Percentiles rank a stretch among this genome's conserved stretches.
phyloP scores from a whole-genome alignment of 2,888 invertebrate genomes.

The Muscina levida region DNA sequence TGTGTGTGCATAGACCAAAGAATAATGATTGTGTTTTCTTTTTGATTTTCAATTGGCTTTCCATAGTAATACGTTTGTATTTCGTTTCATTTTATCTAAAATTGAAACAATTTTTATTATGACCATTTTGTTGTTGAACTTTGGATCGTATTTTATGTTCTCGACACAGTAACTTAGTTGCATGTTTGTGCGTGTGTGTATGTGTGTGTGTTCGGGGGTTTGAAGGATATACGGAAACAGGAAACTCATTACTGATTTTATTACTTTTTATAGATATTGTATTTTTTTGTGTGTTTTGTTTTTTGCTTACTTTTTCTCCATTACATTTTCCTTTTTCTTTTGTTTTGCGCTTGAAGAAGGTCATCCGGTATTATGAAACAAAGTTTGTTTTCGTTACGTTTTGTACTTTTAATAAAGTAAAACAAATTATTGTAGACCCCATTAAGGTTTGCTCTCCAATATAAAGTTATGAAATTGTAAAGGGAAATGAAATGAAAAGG shows the following conservation, averaged over 20 bases:
- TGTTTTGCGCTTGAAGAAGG: background rate
- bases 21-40: too few relatives aligned
- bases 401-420: conserved; percentile 16
- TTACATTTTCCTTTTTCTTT: background rate
- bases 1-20: too few relatives aligned
- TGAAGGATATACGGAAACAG: conserved; percentile 13
- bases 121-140: conserved; percentile 23
- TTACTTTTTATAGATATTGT: conserved; percentile 28
- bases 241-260: conserved; percentile 50
- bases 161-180: background rate
- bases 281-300: background rate
- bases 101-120: conserved; percentile 43
- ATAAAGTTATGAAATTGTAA: conserved; percentile 45
- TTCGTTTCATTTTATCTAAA: conserved; percentile 42
- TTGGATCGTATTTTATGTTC: too few relatives aligned
- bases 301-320: background rate
- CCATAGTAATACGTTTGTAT: too few relatives aligned
- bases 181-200: background rate
- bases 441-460: background rate
- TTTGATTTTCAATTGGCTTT: too few relatives aligned
- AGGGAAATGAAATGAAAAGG: conserved; percentile 38
- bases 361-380: too few relatives aligned
- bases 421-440: background rate
- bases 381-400: background rate
- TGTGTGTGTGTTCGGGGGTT: background rate